Conservation (phyloP, 2,113 vertebrate genomes). For the Oceanodroma tethys region DNA sequence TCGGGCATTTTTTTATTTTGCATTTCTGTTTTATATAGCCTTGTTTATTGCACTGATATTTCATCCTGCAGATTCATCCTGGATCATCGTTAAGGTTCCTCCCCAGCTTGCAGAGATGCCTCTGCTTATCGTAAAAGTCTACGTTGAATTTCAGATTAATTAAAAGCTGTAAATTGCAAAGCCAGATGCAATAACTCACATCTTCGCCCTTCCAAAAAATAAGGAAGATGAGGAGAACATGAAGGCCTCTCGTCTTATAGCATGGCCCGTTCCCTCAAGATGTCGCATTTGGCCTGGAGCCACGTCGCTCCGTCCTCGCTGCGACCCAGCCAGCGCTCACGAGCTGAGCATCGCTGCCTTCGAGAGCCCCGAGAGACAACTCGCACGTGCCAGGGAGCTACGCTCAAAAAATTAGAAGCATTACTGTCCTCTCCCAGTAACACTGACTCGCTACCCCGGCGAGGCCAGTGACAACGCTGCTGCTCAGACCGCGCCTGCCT, state of each 20-base stretch:
- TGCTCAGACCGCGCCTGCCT: background rate
- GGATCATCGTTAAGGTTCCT: background rate
- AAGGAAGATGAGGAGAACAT: background rate
- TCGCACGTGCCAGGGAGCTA: fast-evolving
- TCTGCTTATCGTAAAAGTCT: conserved; percentile 53
- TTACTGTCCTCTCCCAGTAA: background rate
- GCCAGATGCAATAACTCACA: conserved; percentile 2
- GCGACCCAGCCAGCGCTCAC: background rate
- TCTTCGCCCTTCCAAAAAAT: background rate
- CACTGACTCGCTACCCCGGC: fast-evolving
- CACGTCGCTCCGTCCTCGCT: fast-evolving
- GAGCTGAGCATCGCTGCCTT: background rate
- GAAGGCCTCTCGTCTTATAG: background rate
- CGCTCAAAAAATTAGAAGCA: fast-evolving
- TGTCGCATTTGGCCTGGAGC: background rate
- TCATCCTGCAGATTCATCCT: conserved; percentile 36
- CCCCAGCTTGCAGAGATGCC: conserved; percentile 44
- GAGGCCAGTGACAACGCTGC: fast-evolving
- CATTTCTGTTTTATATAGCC: background rate
- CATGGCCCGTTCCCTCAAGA: background rate
- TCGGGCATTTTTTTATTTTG: background rate
- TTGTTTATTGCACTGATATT: conserved; percentile 27
- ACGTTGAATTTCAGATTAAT: conserved; percentile 66
- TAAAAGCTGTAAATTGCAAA: conserved; percentile 68
- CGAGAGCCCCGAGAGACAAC: background rate